Conservation (phyloP, 2,797 vertebrate species). For the Sebastes paucispinis region DNA sequence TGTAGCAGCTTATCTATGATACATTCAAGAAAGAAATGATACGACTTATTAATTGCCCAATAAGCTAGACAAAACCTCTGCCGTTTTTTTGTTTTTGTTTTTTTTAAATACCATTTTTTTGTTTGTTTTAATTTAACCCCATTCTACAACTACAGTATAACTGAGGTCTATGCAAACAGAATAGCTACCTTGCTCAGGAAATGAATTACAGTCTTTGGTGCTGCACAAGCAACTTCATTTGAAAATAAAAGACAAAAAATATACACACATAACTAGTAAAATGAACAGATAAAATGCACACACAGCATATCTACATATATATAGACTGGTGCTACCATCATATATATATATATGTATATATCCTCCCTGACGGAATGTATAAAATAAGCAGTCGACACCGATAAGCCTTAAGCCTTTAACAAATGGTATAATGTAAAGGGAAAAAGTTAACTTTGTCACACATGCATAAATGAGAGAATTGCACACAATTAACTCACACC, state of each 20-base stretch:
- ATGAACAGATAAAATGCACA: constrained; percentile 76
- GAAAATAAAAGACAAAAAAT: constrained; percentile 75
- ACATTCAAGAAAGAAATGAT: constrained; percentile 99
- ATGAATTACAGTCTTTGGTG: constrained; percentile 99
- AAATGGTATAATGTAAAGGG: constrained; percentile 90
- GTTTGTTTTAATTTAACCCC: constrained; percentile 82
- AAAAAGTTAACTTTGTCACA: constrained; percentile 90
- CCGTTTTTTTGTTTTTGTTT: constrained; percentile 76
- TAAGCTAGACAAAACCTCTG: constrained; percentile 96
- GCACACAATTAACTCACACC: constrained; percentile 98
- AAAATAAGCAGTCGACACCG: constrained; percentile 95
- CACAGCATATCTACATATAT: constrained; percentile 76
- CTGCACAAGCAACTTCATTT: constrained; percentile 98
- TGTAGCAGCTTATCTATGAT: constrained; percentile 99
- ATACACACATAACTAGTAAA: constrained; percentile 83
- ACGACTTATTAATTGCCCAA: constrained; percentile 98
- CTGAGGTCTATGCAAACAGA: constrained; percentile 95
- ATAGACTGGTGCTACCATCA: constrained; percentile 33
- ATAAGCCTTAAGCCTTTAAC: constrained; percentile 91
- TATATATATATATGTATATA: constrained; percentile 72
- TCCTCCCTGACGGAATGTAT: constrained; percentile 99
- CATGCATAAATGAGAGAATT: constrained; percentile 99
- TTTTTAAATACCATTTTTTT: constrained; percentile 68
- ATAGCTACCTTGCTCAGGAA: constrained; percentile 98
- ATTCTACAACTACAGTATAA: constrained; percentile 93